phyloP scores from a whole-genome alignment of 2,888 invertebrate species.

The Ornithoptera alexandrae region DNA sequence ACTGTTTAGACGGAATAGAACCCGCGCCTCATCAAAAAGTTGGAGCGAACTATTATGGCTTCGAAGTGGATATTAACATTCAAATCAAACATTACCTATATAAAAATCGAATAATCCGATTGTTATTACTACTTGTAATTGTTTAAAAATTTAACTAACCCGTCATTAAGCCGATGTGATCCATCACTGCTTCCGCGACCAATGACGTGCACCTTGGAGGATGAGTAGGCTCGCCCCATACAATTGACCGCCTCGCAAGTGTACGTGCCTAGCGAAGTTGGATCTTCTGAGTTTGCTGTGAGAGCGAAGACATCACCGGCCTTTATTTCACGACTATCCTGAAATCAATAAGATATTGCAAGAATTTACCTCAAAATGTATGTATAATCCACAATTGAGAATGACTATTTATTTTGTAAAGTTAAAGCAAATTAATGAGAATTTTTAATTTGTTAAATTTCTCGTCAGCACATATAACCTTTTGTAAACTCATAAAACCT shows the following conservation, averaged over 20 bases:
- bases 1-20: too few relatives aligned
- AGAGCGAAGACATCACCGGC: slow-evolving; percentile 94
- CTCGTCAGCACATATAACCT: too few relatives aligned
- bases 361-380: not conserved
- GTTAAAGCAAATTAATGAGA: too few relatives aligned
- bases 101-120: too few relatives aligned
- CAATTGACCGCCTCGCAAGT: slow-evolving; percentile 94
- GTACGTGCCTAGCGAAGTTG: slow-evolving; percentile 92
- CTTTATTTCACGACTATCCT: slow-evolving; percentile 92
- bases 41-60: too few relatives aligned
- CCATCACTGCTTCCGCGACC: slow-evolving; percentile 86
- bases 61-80: too few relatives aligned
- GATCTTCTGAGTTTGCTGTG: slow-evolving; percentile 90
- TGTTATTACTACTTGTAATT: not conserved
- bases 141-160: slow-evolving; percentile 56
- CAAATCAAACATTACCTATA: too few relatives aligned
- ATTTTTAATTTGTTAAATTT: too few relatives aligned
- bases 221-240: slow-evolving; percentile 91
- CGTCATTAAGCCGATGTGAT: slow-evolving; percentile 84
- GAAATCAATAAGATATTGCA: slow-evolving; percentile 51
- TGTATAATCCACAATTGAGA: not conserved
- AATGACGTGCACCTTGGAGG: slow-evolving; percentile 90
- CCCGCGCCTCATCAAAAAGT: too few relatives aligned
- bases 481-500: too few relatives aligned
- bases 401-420: too few relatives aligned